Base-by-base conservation (phyloP, 2,888 invertebrate species). In the Emmelina monodactyla region DNA sequence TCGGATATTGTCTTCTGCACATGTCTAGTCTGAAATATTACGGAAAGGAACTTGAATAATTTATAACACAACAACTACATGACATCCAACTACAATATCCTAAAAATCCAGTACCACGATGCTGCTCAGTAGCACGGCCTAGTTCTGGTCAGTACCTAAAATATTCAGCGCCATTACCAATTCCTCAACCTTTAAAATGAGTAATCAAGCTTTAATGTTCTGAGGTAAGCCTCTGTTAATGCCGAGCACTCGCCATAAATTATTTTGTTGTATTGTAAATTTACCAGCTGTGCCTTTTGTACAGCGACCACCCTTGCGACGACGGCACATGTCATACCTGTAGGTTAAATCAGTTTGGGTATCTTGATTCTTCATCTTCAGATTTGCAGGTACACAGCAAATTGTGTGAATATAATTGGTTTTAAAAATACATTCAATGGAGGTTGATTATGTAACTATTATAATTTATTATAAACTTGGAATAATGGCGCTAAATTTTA, bases 281-380 rank as follows among this genome's bases (percentile, higher is more conserved):
- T 89, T 94, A 95, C 95, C 95, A 83, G 95, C 95, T 80, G 95
- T 95, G 88, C 95, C 95, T 87, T 94, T 93, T 69, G 94, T 94
- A 86, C 95, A 95, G 84, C 94, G 90, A 78, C 94, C 94, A 83
- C 94, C 94, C 86, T 94, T 94, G 82, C 94, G 88, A 75, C 94
- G 88, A 66, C 95, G 90, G 87, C 95, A 95, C 94, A 95, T 94
- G 88, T 95, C 95, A 84, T 94, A 94, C 90, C 94, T 94, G 89
- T 83, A 81, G 82, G 76, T 71, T 53, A 76, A 76, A 76, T 71
- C 58, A 28, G 32, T 33, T 44, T 31, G 37, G 34, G 36, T 37
- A 35, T 38, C 37, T 37, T 29, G 43, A 43, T 47, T 31, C 12
- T 31, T 38, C 41, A n/a, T n/a, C n/a, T n/a, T n/a, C n/a, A n/a